A percentile compares a stretch with the other conserved stretches of the same genome.
These are phyloP conservation scores for Nebria salina DNA, from an alignment of 2,888 invertebrate species.

Conservation along the genomic window DNA sequence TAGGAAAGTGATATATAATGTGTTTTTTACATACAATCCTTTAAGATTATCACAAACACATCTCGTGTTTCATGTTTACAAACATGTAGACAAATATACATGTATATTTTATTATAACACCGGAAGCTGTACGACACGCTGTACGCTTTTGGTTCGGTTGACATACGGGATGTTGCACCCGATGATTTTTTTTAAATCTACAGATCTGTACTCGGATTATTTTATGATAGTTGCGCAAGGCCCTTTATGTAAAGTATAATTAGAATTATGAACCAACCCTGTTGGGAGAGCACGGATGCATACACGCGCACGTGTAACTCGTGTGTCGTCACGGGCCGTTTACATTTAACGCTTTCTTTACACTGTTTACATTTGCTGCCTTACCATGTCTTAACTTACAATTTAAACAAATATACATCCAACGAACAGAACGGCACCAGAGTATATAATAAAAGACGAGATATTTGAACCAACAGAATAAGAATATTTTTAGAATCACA, in stretches of 20 bases:
- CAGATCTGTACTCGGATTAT: not conserved
- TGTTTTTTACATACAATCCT: not conserved
- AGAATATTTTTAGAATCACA: not conserved
- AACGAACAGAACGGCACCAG: not conserved
- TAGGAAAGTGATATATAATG: not conserved
- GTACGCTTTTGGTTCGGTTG: not conserved
- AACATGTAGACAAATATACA: not conserved
- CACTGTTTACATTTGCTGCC: not conserved
- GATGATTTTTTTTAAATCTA: not conserved
- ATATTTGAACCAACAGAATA: not conserved
- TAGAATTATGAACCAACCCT: too few species aligned
- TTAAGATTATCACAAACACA: not conserved
- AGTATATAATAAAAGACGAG: not conserved
- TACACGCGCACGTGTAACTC: not conserved
- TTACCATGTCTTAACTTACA: not conserved
- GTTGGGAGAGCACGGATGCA: too few species aligned
- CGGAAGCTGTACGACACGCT: not conserved
- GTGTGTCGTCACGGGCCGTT: not conserved
- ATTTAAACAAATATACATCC: not conserved
- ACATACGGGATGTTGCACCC: slow-evolving; percentile 1
- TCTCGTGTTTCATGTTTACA: not conserved
- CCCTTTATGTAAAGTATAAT: too few species aligned
- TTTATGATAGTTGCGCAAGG: too few species aligned
- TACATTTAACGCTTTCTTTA: not conserved
- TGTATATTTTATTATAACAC: not conserved